These are phyloP conservation scores for Macrosiphum euphorbiae DNA, from an alignment of 2,888 invertebrate species.

Conservation along the genomic window DNA sequence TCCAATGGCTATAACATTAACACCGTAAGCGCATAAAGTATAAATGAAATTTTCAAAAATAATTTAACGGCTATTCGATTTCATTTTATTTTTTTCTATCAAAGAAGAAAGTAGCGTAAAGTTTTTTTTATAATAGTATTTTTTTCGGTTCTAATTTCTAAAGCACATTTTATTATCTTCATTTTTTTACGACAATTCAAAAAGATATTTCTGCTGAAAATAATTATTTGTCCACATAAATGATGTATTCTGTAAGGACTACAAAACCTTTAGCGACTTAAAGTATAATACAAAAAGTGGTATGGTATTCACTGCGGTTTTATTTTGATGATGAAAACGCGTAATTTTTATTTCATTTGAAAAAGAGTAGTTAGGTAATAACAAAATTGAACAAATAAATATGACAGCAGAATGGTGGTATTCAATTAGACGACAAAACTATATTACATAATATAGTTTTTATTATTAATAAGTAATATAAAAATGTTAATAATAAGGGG, in stretches of 20 bases:
- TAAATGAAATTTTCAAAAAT: constrained; percentile 41
- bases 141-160: constrained; percentile 9
- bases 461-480: not conserved
- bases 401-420: not conserved
- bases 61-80: constrained; percentile 42
- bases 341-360: not conserved
- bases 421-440: constrained; percentile 15
- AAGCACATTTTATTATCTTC: constrained; percentile 39
- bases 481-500: not conserved
- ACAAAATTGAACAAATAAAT: constrained; percentile 37
- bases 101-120: not conserved
- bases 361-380: constrained; percentile 39
- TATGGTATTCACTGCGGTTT: not conserved
- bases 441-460: not conserved
- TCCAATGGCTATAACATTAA: constrained; percentile 42
- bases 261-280: constrained; percentile 27
- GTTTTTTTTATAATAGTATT: constrained; percentile 27
- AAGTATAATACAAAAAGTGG: not conserved
- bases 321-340: not conserved
- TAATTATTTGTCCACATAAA: constrained; percentile 29
- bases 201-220: not conserved
- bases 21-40: constrained; percentile 35
- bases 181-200: constrained; percentile 4
- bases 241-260: constrained; percentile 3
- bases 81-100: not conserved